Percentiles rank a stretch among this genome's conserved stretches.
Evolutionary conservation across 1,140 invertebrate species (phyloP).

Genomic region (Mercenaria mercenaria): DNA sequence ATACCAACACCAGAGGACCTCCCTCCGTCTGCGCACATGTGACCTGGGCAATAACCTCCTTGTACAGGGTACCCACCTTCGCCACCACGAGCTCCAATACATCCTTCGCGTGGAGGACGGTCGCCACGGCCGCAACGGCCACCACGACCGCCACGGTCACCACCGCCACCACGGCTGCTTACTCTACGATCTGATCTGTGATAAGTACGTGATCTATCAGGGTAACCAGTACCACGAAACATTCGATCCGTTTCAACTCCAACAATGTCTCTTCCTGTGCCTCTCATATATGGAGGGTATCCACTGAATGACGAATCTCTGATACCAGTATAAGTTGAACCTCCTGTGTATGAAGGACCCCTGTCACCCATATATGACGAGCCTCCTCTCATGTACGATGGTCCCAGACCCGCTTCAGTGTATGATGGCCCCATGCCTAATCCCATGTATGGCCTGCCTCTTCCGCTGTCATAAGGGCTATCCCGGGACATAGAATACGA

Average conservation of each 20-base stretch:
- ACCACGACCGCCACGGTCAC: background rate
- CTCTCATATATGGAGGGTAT: background rate
- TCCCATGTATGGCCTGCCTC: background rate
- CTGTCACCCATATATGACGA: background rate
- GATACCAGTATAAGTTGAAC: background rate
- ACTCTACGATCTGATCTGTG: no score
- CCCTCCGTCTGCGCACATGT: constrained; percentile 17
- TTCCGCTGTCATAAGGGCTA: background rate
- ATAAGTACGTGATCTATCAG: no score
- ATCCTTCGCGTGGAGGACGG: background rate
- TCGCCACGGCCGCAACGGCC: background rate
- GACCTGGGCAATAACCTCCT: constrained; percentile 40
- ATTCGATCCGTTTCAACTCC: background rate
- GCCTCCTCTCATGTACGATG: background rate
- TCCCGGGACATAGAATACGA: no score
- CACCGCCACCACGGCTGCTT: background rate
- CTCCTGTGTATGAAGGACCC: background rate
- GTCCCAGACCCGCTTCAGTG: no score
- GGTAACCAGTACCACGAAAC: no score
- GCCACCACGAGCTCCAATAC: constrained; percentile 37
- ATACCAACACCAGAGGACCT: background rate
- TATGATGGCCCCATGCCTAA: background rate
- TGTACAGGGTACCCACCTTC: constrained; percentile 21
- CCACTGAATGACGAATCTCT: background rate
- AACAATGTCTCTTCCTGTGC: background rate